phyloP scores from a whole-genome alignment of 2,113 vertebrate genomes.

The Pelusios castaneus region DNA sequence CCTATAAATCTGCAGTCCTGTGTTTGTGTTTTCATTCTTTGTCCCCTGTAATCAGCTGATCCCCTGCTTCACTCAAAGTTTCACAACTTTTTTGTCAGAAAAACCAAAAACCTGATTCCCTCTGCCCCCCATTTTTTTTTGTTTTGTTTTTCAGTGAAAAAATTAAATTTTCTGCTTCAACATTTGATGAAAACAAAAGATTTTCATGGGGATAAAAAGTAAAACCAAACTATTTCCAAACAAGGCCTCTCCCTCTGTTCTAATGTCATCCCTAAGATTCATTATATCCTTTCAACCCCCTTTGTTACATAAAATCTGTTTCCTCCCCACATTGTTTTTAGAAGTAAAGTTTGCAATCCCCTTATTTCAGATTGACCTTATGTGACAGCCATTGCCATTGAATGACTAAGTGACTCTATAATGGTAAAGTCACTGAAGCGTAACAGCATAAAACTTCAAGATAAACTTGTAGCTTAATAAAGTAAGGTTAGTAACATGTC shows the following conservation, averaged over 20 bases:
- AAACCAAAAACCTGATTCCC: not conserved
- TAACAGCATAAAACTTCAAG: not conserved
- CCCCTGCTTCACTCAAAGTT: not conserved
- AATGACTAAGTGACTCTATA: not conserved
- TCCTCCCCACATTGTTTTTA: not conserved
- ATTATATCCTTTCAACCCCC: not conserved
- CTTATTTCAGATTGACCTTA: conserved; percentile 13
- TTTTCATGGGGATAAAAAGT: not conserved
- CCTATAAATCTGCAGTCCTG: not conserved
- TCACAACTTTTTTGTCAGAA: not conserved
- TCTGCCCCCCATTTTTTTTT: not conserved
- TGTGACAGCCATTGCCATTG: not conserved
- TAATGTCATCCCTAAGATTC: not conserved
- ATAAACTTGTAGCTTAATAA: not conserved
- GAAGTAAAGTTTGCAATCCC: not conserved
- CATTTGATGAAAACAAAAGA: not conserved
- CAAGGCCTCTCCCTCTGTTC: not conserved
- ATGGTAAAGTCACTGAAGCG: not conserved
- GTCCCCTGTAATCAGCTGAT: not conserved
- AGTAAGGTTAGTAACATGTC: not conserved
- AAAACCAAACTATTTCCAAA: not conserved
- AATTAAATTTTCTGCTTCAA: not conserved
- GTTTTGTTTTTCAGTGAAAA: not conserved
- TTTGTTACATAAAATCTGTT: not conserved
- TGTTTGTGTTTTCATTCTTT: not conserved